A percentile compares a stretch with the other conserved stretches of the same genome.
phyloP scores from a whole-genome alignment of 2,797 vertebrate genomes.

The Microcaecilia unicolor region DNA sequence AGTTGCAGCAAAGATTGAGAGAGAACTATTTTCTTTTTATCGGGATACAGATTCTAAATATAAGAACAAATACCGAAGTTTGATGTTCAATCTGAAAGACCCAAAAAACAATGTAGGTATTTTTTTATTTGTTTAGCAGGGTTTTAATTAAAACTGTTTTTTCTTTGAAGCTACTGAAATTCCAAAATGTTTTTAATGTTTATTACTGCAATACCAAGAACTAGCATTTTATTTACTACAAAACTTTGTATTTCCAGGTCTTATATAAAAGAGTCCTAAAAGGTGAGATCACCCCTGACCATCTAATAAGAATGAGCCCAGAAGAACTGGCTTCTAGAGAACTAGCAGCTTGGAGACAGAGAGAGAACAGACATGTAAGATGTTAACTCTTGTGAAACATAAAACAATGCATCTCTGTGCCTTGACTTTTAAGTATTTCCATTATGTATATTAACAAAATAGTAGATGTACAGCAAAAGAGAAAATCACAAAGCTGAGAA shows the following conservation, averaged over 20 bases:
- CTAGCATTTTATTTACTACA: slow-evolving; percentile 1
- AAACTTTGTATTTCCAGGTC: slow-evolving; percentile 46
- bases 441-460: too few species aligned
- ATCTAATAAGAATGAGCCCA: slow-evolving; percentile 92
- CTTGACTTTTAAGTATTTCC: too few species aligned
- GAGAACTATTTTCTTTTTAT: slow-evolving; percentile 89
- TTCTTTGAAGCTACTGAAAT: too few species aligned
- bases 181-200: neutral
- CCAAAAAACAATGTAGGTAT: slow-evolving; percentile 90
- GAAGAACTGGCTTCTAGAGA: slow-evolving; percentile 96
- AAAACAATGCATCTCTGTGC: too few species aligned
- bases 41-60: slow-evolving; percentile 96
- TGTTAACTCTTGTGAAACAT: too few species aligned
- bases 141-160: too few species aligned
- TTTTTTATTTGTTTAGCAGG: too few species aligned
- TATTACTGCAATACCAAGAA: neutral
- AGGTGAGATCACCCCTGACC: slow-evolving; percentile 87
- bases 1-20: slow-evolving; percentile 85
- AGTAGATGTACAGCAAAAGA: too few species aligned
- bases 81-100: slow-evolving; percentile 98
- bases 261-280: slow-evolving; percentile 89
- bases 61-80: slow-evolving; percentile 96
- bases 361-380: slow-evolving; percentile 95
- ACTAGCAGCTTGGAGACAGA: slow-evolving; percentile 90
- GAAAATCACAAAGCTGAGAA: too few species aligned